Evolutionary conservation across 1,140 invertebrate species (phyloP), one percentile per base, ranked within the genome.

Genomic region (Danaus plexippus): DNA sequence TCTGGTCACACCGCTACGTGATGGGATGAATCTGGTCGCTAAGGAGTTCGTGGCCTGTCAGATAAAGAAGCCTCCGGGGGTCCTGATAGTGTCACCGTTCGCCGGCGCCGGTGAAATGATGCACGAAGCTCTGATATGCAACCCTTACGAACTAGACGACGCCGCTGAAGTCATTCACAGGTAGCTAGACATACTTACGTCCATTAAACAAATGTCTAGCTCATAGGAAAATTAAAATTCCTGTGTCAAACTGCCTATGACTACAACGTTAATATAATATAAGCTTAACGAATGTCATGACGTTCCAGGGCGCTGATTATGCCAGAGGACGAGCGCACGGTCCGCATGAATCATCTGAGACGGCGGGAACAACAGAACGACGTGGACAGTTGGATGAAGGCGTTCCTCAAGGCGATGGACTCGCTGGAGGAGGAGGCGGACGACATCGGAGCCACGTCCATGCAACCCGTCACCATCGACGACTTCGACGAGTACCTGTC

Each of bases 11-110:
- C 95, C 95, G 0, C 80, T 97, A 0, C 87, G 95, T 46, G 96
- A 97, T 77, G 96, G 96, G 47, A 97, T 97, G 96, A 97, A 97
- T 87, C 88, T 97, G 46, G 95, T 97, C 0, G 95, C 95, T 6
- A 97, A 97, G 81, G 96, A 97, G 80, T 97, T 96, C 71, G 95
- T 97, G 2, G 95, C 95, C 6, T 97, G 95, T 74, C 95, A 97
- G 81, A 96, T 96, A 9, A 95, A 95, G 61, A 91, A 91, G 10
- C 92, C 94, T 0, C 94, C 95, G 0, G 96, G 96, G 8, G 95
- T 97, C 0, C 80, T 97, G 6, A 94, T 97, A 46, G 91, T 97
- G 2, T 96, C 95, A 1, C 95, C 95, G 0, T 97, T 97, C 79
- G 95, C 95, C 56, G 95, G 95, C 2, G 95, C 95, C 12, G 94